phyloP scores from a whole-genome alignment of 2,888 invertebrate genomes.

The Drosophila koepferae region DNA sequence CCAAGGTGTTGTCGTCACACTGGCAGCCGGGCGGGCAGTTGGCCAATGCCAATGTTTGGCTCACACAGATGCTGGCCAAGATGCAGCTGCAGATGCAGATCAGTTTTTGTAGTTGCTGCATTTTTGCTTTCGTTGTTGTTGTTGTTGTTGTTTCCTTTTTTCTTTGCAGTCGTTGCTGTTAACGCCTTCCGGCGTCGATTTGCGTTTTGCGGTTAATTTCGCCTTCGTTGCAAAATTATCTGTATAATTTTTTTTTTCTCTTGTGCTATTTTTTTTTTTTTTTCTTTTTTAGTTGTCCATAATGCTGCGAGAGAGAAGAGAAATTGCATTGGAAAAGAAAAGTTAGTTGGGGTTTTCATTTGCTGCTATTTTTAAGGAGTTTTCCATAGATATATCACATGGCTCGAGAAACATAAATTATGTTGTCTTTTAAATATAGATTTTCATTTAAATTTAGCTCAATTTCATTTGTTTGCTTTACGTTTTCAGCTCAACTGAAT shows the following conservation, averaged over 20 bases:
- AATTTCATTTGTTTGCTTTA: neutral
- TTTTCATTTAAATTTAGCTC: neutral
- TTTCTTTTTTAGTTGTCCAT: conserved; percentile 62
- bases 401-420: conserved; percentile 8
- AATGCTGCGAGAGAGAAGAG: conserved; percentile 48
- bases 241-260: neutral
- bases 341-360: conserved; percentile 30
- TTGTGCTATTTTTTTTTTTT: conserved; percentile 10
- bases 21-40: conserved; percentile 94
- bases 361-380: conserved; percentile 32
- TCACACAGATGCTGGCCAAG: conserved; percentile 33
- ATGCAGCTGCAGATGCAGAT: conserved; percentile 60
- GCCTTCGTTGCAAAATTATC: conserved; percentile 4
- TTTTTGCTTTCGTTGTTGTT: conserved; percentile 20
- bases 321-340: conserved; percentile 24
- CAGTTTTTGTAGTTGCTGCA: conserved; percentile 40
- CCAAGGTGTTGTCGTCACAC: conserved; percentile 95
- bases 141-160: conserved; percentile 1
- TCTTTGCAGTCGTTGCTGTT: neutral
- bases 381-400: neutral
- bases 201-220: conserved; percentile 30
- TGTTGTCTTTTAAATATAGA: conserved; percentile 6
- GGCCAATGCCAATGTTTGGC: conserved; percentile 85
- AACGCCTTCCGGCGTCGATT: conserved; percentile 34
- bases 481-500: neutral